Evolutionary conservation across 2,113 vertebrate species (phyloP).

Genomic region (Otolemur garnettii): DNA sequence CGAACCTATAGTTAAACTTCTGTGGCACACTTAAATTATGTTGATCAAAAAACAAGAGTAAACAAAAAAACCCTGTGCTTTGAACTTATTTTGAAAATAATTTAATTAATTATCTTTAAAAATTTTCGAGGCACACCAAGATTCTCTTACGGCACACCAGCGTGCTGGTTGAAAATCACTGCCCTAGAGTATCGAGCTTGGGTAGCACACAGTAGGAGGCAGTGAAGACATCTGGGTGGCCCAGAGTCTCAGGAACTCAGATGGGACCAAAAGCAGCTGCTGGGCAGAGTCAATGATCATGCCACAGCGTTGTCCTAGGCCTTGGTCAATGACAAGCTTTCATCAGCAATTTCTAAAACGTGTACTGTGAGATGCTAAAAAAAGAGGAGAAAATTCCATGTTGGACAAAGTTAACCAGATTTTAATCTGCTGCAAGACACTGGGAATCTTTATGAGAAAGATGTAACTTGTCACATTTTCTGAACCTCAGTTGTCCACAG

Average conservation of each 20-base stretch:
- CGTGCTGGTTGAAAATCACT: no score
- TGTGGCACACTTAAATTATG: no score
- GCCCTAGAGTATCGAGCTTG: not conserved
- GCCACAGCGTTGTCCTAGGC: not conserved
- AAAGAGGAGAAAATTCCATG: not conserved
- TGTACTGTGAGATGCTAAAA: not conserved
- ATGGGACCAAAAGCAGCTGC: not conserved
- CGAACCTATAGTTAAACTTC: no score
- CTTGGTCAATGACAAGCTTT: not conserved
- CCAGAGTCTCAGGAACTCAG: not conserved
- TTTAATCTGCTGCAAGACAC: not conserved
- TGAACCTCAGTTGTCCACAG: slow-evolving; percentile 22
- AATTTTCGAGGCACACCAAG: no score
- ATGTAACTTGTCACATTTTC: not conserved
- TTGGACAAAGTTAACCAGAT: not conserved
- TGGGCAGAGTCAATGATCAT: not conserved
- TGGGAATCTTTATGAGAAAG: slow-evolving; percentile 10
- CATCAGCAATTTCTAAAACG: not conserved
- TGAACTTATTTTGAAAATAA: no score
- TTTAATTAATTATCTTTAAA: no score
- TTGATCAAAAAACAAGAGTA: no score
- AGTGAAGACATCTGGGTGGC: not conserved
- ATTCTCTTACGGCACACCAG: no score
- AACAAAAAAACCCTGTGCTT: no score
- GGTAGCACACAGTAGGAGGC: not conserved